Conservation (phyloP, 2,113 vertebrate species). For the Megalops atlanticus region DNA sequence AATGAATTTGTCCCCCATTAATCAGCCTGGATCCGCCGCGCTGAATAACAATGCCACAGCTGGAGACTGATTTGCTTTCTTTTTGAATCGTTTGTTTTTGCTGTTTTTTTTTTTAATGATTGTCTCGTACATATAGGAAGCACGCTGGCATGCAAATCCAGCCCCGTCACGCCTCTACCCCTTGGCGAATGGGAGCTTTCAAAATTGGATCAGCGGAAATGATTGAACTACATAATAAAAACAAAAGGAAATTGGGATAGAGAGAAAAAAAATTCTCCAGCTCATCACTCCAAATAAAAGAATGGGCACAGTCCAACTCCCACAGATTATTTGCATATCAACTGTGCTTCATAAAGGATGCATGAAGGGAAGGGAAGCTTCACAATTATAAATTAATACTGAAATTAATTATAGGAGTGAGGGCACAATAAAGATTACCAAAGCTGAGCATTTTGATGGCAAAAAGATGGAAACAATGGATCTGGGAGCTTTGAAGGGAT, state of each 20-base stretch:
- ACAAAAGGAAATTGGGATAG: neutral
- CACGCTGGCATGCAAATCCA: neutral
- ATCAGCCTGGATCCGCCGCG: slow-evolving; percentile 30
- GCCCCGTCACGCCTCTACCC: neutral
- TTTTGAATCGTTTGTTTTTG: slow-evolving; percentile 11
- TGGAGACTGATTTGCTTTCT: slow-evolving; percentile 20
- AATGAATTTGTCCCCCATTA: slow-evolving; percentile 47
- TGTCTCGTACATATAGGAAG: neutral
- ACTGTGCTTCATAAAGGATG: slow-evolving; percentile 53
- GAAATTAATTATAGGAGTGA: slow-evolving; percentile 57
- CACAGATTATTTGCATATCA: too few species aligned
- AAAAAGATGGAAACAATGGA: slow-evolving; percentile 45
- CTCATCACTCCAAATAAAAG: neutral
- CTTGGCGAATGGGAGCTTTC: neutral
- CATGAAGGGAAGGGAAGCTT: slow-evolving; percentile 47
- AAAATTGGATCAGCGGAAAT: slow-evolving; percentile 21
- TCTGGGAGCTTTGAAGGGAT: slow-evolving; percentile 49
- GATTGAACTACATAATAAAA: slow-evolving; percentile 23
- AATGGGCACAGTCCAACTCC: slow-evolving; percentile 32
- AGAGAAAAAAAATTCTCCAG: neutral
- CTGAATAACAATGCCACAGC: slow-evolving; percentile 36
- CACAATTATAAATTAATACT: slow-evolving; percentile 44
- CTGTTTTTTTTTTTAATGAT: neutral
- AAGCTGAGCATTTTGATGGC: slow-evolving; percentile 39
- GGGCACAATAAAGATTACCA: slow-evolving; percentile 56